These are phyloP conservation scores for Macrochelys suwanniensis DNA, from an alignment of 2,797 vertebrate genomes.

Conservation along the genomic window DNA sequence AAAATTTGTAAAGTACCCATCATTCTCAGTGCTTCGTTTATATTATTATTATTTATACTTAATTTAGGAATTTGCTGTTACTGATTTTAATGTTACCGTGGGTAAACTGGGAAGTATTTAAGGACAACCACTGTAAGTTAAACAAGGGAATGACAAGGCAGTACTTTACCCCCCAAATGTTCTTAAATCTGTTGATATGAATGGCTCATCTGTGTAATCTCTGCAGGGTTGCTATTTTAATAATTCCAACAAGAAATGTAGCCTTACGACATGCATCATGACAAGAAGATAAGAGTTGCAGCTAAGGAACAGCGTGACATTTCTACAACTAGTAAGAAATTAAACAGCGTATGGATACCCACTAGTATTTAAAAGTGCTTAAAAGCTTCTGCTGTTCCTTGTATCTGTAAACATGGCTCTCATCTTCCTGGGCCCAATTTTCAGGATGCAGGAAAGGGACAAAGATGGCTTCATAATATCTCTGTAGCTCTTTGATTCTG, in stretches of 20 bases:
- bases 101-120: background rate
- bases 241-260: accelerated
- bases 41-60: background rate
- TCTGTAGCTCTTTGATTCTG: background rate
- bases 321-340: background rate
- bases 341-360: background rate
- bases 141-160: background rate
- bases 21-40: background rate
- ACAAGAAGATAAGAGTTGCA: background rate
- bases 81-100: background rate
- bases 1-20: background rate
- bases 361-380: background rate
- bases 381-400: background rate
- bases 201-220: background rate
- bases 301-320: background rate
- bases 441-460: background rate
- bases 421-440: background rate
- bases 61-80: background rate
- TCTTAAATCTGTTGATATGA: background rate
- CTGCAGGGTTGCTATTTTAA: background rate
- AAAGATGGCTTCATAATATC: background rate
- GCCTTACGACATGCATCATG: background rate
- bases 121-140: background rate
- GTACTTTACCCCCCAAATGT: background rate
- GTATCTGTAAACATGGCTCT: background rate